Base-by-base conservation (phyloP, 2,888 invertebrate species). In the Colletes collaris region DNA sequence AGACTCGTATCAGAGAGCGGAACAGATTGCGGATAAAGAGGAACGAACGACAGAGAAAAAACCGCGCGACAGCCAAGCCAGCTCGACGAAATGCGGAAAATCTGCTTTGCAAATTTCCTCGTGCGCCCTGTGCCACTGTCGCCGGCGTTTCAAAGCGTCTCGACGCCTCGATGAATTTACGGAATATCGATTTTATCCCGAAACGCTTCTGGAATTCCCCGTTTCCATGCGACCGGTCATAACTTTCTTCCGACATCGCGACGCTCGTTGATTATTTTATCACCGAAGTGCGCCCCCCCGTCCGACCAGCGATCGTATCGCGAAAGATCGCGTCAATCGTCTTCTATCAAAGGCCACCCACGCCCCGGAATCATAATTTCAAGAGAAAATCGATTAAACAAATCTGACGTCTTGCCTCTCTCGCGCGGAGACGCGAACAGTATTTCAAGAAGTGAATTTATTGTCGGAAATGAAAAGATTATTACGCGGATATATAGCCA, bases 41-140 rank as follows among this genome's bases (percentile, higher is more conserved):
- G 16, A 8, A 7, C 35, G 16, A 8, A 16, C 59, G 50, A 11
- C 40, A 13, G 56, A 50, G 55, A 27, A 58, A 79, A 71, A 75
- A 67, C 65, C 68, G 66, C 65, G 68, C 60, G 62, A 58, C 50
- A 62, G 27, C 27, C 1, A 1, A 73, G 65, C 27, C 46, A 46
- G 5, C 62, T 6, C 69, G 84, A 44, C 70, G 52, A 81, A 76
- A 82, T 73, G 79, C 70, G 62, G 75, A 46, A 84, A 84, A 86
- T 86, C 84, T 86, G 87, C 81, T 81, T 85, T 85, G 86, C 86
- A 86, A 86, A 86, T 86, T 85, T 78, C 11, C 71, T 73, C 73
- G 10, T 53, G 37, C 27, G 8, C 11, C 71, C 71, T 71, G 10
- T 53, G 37, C 27, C 10, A 11, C 50, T 50, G 44, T 10, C 63